Evolutionary conservation across 2,888 invertebrate species (phyloP).

Genomic region (Darwinula stevensoni): DNA sequence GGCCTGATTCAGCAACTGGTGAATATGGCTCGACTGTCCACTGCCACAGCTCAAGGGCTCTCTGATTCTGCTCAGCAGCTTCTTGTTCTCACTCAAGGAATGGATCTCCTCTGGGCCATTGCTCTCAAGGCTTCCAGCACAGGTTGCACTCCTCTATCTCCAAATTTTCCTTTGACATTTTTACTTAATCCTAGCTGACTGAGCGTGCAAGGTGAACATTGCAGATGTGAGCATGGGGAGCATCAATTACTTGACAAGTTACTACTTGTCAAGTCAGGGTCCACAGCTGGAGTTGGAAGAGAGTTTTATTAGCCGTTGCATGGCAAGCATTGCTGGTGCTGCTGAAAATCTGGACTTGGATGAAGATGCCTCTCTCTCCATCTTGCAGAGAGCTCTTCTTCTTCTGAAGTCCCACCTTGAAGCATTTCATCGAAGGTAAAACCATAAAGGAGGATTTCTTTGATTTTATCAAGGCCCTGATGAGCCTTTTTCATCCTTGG

Average conservation of each 20-base stretch:
- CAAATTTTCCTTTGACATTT: constrained; percentile 5
- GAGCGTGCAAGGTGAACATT: too few relatives aligned
- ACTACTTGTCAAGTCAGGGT: constrained; percentile 50
- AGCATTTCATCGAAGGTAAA: constrained; percentile 39
- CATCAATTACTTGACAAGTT: constrained; percentile 72
- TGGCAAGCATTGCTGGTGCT: constrained; percentile 62
- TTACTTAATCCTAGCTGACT: too few relatives aligned
- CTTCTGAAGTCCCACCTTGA: constrained; percentile 74
- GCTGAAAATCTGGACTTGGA: constrained; percentile 22
- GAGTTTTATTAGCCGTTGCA: constrained; percentile 73
- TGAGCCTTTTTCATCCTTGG: too few relatives aligned
- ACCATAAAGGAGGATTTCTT: too few relatives aligned
- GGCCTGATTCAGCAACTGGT: constrained; percentile 72
- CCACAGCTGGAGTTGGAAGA: constrained; percentile 66
- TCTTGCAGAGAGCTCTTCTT: constrained; percentile 63
- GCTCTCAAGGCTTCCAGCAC: constrained; percentile 66
- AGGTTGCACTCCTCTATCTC: too few relatives aligned
- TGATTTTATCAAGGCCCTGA: too few relatives aligned
- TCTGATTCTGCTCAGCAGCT: too few relatives aligned
- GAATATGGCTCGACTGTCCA: constrained; percentile 38
- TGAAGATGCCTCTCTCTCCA: constrained; percentile 43
- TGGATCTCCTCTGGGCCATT: constrained; percentile 75
- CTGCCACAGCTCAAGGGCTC: too few relatives aligned
- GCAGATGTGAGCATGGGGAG: constrained; percentile 81
- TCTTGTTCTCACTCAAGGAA: constrained; percentile 11